Evolutionary conservation across 2,797 vertebrate species (phyloP).

Genomic region (Spinus pinus): DNA sequence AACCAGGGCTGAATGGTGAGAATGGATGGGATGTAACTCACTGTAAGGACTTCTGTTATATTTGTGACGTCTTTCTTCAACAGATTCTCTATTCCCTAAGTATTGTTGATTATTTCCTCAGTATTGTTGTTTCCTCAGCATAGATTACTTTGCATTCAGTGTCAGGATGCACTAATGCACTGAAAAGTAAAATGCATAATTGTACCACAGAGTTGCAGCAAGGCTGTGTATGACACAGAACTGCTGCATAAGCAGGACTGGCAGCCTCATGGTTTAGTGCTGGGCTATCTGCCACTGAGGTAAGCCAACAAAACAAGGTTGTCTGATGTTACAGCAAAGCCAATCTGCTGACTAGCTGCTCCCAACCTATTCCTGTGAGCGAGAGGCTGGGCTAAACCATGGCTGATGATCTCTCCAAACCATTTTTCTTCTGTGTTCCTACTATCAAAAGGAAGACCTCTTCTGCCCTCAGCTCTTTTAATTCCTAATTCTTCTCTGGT

Average conservation of each 20-base stretch:
- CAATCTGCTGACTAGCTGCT: background rate
- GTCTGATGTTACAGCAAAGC: background rate
- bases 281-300: background rate
- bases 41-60: background rate
- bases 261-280: background rate
- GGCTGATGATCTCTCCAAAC: rapidly evolving
- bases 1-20: background rate
- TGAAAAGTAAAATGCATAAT: background rate
- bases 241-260: background rate
- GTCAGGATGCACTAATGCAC: background rate
- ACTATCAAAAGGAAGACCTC: background rate
- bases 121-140: background rate
- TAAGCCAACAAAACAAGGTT: background rate
- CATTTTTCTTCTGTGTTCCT: background rate
- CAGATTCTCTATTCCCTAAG: background rate
- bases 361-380: background rate
- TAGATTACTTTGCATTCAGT: background rate
- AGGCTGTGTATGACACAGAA: background rate
- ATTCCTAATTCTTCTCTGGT: background rate
- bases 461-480: background rate
- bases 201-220: background rate
- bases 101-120: background rate
- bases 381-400: background rate
- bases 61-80: background rate
- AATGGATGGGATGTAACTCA: background rate